A percentile compares a stretch with the other conserved stretches of the same genome.
These are phyloP conservation scores for Mandrillus leucophaeus DNA, from an alignment of 2,113 vertebrate genomes.

Conservation along the genomic window DNA sequence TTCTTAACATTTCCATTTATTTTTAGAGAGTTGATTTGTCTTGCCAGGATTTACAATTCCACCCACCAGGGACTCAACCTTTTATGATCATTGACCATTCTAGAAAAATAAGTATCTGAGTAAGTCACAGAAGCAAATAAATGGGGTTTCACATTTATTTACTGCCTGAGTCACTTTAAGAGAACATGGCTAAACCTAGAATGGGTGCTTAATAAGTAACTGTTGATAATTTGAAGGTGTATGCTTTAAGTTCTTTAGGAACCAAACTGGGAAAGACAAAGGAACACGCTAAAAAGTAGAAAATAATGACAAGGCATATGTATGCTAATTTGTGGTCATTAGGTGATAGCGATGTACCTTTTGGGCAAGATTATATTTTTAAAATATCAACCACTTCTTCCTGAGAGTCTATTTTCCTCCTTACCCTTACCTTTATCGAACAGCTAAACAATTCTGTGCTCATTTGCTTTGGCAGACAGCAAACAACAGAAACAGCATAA, in stretches of 20 bases:
- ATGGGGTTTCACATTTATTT: conserved; percentile 62
- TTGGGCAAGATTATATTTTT: conserved; percentile 7
- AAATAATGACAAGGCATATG: background rate
- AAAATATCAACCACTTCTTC: conserved; percentile 42
- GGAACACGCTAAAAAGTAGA: background rate
- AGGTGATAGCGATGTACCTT: conserved; percentile 6
- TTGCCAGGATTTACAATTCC: conserved; percentile 64
- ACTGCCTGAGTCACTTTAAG: conserved; percentile 38
- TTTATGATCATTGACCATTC: conserved; percentile 65
- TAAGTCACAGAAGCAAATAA: conserved; percentile 63
- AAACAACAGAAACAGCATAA: conserved; percentile 48
- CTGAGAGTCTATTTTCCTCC: background rate
- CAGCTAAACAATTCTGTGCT: conserved; percentile 45
- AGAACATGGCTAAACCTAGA: background rate
- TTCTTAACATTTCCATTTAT: conserved; percentile 60
- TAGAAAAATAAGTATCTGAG: conserved; percentile 66
- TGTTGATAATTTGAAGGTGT: conserved; percentile 3
- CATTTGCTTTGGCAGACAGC: conserved; percentile 46
- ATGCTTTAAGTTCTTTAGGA: conserved; percentile 21
- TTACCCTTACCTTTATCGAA: conserved; percentile 8
- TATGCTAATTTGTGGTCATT: conserved; percentile 23
- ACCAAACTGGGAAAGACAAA: conserved; percentile 21
- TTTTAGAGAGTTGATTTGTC: conserved; percentile 57
- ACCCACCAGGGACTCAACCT: conserved; percentile 55
- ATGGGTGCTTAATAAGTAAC: conserved; percentile 53